Conservation (phyloP, 2,888 invertebrate species). For the Hypolimnas misippus region DNA sequence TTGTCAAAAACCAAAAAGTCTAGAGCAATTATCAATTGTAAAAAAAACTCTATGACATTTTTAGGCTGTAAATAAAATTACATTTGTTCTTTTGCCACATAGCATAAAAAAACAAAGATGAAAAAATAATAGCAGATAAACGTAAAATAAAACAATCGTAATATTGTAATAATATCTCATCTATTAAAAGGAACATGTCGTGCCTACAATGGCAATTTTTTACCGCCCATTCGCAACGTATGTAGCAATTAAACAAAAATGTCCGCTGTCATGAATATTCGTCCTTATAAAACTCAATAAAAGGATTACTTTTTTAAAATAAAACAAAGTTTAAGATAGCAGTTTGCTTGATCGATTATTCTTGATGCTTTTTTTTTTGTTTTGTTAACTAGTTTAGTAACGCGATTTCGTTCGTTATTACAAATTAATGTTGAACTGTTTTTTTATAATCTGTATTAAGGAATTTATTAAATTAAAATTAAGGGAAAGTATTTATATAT, state of each 20-base stretch:
- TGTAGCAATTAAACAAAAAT: conserved; percentile 59
- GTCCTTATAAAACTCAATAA: conserved; percentile 44
- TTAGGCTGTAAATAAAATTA: too few species aligned
- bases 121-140: neutral
- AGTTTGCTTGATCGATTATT: conserved; percentile 23
- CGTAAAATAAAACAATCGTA: conserved; percentile 11
- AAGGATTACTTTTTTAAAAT: conserved; percentile 28
- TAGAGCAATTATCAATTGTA: too few species aligned
- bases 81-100: too few species aligned
- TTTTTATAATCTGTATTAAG: too few species aligned
- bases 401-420: neutral
- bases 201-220: conserved; percentile 36
- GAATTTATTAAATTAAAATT: neutral
- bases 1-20: neutral
- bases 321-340: conserved; percentile 24
- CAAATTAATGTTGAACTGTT: neutral
- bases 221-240: conserved; percentile 41
- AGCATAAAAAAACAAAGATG: neutral
- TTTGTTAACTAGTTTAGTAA: conserved; percentile 2
- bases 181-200: conserved; percentile 32
- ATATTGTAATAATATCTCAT: conserved; percentile 25
- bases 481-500: too few species aligned
- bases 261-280: conserved; percentile 54
- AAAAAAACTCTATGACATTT: too few species aligned
- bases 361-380: neutral